A percentile compares a stretch with the other conserved stretches of the same genome.
phyloP scores from a whole-genome alignment of 2,797 vertebrate species.

The Paratrypauchen microcephalus region DNA sequence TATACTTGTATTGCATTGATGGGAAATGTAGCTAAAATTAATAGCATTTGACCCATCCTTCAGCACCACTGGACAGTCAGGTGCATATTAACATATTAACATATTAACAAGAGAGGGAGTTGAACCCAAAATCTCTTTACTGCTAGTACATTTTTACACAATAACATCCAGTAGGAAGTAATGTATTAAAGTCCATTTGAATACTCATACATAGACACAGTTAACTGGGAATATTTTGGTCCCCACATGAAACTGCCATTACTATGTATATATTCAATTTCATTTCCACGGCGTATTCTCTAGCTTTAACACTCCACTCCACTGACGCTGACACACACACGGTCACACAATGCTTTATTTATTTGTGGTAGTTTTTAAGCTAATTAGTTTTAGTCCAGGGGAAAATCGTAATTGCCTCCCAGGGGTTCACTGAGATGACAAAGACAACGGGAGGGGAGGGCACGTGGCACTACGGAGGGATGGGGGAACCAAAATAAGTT shows the following conservation, averaged over 20 bases:
- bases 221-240: conserved; percentile 27
- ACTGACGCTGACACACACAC: conserved; percentile 27
- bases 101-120: background rate
- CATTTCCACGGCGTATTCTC: conserved; percentile 60
- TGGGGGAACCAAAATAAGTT: conserved; percentile 45
- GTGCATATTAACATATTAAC: background rate
- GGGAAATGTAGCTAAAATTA: too few relatives aligned
- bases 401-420: conserved; percentile 82
- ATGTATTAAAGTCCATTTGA: background rate
- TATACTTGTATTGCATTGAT: too few relatives aligned
- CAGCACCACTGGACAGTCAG: background rate
- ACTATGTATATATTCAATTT: conserved; percentile 72
- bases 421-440: conserved; percentile 68
- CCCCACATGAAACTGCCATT: conserved; percentile 57
- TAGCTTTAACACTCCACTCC: conserved; percentile 29
- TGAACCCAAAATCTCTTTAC: background rate
- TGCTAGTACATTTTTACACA: background rate
- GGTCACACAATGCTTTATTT: conserved; percentile 71
- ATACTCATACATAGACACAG: background rate
- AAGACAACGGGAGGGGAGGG: conserved; percentile 43
- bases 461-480: conserved; percentile 10
- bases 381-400: conserved; percentile 80
- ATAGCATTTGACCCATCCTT: background rate
- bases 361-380: conserved; percentile 78
- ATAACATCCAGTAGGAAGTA: background rate